These are phyloP conservation scores for Cassiopea andromeda DNA, from an alignment of 30 jellyfish, hydroid and myxozoan species.

Conservation along the genomic window DNA sequence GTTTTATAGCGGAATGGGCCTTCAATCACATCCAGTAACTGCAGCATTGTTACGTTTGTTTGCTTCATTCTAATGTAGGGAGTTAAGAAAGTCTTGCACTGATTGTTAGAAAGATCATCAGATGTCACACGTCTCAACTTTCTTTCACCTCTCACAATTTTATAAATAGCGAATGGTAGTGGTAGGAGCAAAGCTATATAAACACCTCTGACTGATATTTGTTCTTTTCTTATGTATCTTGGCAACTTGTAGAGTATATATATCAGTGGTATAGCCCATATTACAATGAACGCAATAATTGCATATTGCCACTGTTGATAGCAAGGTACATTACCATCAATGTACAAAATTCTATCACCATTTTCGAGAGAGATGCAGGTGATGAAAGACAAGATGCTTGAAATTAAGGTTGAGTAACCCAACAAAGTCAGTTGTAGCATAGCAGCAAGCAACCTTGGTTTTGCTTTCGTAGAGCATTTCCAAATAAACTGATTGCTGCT, in stretches of 20 bases:
- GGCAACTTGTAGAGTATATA: not conserved
- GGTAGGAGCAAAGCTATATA: constrained; percentile 30
- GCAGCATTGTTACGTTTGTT: not conserved
- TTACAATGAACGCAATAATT: not conserved
- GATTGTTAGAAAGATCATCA: not conserved
- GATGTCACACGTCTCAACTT: too few relatives aligned
- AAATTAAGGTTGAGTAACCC: constrained; percentile 21
- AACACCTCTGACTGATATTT: constrained; percentile 1
- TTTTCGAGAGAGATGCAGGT: constrained; percentile 32
- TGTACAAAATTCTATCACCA: constrained; percentile 16
- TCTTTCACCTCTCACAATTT: not conserved
- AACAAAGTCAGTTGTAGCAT: not conserved
- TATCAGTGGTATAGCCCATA: constrained; percentile 34
- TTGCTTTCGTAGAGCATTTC: not conserved
- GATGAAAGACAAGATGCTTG: constrained; percentile 15
- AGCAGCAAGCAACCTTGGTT: constrained; percentile 3
- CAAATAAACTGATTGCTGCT: not conserved
- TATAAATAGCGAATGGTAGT: constrained; percentile 4
- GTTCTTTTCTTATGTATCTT: not conserved
- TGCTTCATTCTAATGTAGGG: not conserved
- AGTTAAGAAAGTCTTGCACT: not conserved
- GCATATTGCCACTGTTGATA: constrained; percentile 48
- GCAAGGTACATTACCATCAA: constrained; percentile 25
- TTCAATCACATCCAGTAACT: not conserved
- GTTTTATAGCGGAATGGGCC: constrained; percentile 1